These are phyloP conservation scores for Rutilus rutilus DNA, from an alignment of 2,113 vertebrate genomes.

Conservation along the genomic window DNA sequence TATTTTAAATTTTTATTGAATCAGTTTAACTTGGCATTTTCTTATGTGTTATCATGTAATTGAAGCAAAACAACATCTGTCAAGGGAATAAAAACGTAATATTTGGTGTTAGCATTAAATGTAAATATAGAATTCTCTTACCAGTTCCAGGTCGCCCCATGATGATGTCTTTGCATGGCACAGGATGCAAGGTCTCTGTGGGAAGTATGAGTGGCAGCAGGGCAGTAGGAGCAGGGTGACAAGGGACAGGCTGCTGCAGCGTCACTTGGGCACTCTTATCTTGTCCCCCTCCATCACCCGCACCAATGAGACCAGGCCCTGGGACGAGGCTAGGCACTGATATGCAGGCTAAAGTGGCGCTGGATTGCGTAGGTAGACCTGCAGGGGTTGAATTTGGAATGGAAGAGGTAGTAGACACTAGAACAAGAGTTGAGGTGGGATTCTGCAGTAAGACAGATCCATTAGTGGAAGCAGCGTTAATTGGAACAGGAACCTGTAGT, in stretches of 20 bases:
- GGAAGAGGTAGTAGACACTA: constrained; percentile 74
- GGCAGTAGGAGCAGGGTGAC: constrained; percentile 89
- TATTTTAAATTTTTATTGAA: neutral
- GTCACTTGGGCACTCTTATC: constrained; percentile 64
- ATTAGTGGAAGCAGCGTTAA: constrained; percentile 79
- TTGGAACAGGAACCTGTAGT: constrained; percentile 86
- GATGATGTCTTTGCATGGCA: constrained; percentile 90
- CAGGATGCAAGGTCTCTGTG: constrained; percentile 83
- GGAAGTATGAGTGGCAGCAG: constrained; percentile 89
- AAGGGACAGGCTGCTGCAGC: constrained; percentile 87
- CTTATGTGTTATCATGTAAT: neutral
- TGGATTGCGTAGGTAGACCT: constrained; percentile 64
- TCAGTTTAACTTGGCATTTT: neutral
- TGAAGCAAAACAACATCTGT: neutral
- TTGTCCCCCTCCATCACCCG: constrained; percentile 59
- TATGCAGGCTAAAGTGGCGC: constrained; percentile 69
- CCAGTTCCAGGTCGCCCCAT: constrained; percentile 93
- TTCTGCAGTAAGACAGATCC: constrained; percentile 74
- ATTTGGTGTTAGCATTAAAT: neutral
- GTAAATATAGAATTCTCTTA: constrained; percentile 68
- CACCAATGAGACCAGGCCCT: constrained; percentile 60
- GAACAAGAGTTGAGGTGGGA: constrained; percentile 71
- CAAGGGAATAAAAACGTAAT: neutral
- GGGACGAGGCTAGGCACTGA: constrained; percentile 68
- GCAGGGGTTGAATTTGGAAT: constrained; percentile 64